Percentiles rank a stretch among this genome's conserved stretches.
Conservation (phyloP, 2,888 invertebrate species). For the Trichogramma dendrolimi region DNA sequence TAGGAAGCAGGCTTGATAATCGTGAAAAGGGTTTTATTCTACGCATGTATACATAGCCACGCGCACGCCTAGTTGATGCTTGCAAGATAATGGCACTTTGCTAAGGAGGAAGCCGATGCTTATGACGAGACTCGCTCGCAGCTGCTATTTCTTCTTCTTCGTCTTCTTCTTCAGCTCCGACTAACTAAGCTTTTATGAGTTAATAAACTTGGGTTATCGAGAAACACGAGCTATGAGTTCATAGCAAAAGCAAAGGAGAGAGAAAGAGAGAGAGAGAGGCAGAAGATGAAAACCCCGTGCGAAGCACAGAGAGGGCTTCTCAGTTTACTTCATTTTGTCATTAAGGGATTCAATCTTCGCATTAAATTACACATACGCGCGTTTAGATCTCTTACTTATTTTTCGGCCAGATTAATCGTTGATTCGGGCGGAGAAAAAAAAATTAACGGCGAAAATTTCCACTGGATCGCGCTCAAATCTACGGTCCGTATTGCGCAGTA, state of each 20-base stretch:
- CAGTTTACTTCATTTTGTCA: too few relatives aligned
- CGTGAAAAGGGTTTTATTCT: constrained; percentile 7
- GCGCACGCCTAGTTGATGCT: neutral
- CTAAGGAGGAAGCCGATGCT: constrained; percentile 12
- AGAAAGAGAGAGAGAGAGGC: neutral
- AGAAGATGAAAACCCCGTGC: neutral
- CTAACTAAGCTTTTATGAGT: constrained; percentile 51
- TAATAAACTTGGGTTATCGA: constrained; percentile 51
- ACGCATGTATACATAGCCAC: neutral
- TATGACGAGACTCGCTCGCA: constrained; percentile 1
- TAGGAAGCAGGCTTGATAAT: constrained; percentile 38
- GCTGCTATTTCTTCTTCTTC: neutral
- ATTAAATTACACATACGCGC: too few relatives aligned
- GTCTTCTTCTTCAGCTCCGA: constrained; percentile 24
- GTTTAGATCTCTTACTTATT: neutral
- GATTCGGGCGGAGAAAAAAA: neutral
- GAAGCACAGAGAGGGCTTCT: too few relatives aligned
- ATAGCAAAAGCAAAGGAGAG: neutral
- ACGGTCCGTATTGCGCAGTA: neutral
- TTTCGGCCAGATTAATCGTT: neutral
- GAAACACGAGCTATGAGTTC: constrained; percentile 41
- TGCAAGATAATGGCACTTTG: constrained; percentile 21
- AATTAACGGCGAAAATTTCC: neutral
- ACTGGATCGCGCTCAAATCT: neutral
- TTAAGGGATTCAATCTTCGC: too few relatives aligned